Base-by-base conservation (phyloP, 2,797 vertebrate genomes). In the Parauchenoglanis punctatus region DNA sequence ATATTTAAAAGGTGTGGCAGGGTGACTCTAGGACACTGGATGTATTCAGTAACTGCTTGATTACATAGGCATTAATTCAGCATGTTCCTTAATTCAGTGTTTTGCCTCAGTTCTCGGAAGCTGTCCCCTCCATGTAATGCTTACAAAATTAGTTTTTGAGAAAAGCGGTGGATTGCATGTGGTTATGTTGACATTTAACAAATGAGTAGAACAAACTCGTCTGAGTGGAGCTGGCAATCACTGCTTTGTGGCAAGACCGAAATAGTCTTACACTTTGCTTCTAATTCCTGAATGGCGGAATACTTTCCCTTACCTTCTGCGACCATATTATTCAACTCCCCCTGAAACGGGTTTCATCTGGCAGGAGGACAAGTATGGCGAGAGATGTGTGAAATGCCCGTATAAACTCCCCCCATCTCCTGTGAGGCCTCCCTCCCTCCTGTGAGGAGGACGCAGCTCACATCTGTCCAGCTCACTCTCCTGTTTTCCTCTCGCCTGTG, bases 1-100 rank as follows among this genome's bases (percentile, higher is more conserved):
- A 86, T 90, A 94, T 96, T 95, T 94, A 92, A 93, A 93, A 92
- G 91, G 83, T 91, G 88, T 89, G 88, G 87, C 61, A 92, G 91
- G 89, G 89, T 92, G 89, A 85, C 82, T 83, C 65, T 83, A 86
- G 90, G 88, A 85, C 77, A 70, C 65, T 67, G 87, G 81, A 81
- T 75, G 85, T 84, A 80, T 86, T 80, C 72, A 81, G 83, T 72
- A 87, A 80, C 63, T 78, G 76, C 87, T 91, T 8, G 90, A 90
- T 93, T 94, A 89, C 88, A 87, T 85, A 88, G 91, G 93, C 81
- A 68, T 89, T 88, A 88, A 83, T 83, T 63, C 80, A 83, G 2
- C 52, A 59, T 46, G 20, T 44, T 81, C 54, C 28, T 52, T 56
- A 40, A 81, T 28, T 81, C 52, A 73, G 11, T 12, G 67, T 75